Conservation (phyloP, 2,113 vertebrate genomes). For the Oncorhynchus mykiss region DNA sequence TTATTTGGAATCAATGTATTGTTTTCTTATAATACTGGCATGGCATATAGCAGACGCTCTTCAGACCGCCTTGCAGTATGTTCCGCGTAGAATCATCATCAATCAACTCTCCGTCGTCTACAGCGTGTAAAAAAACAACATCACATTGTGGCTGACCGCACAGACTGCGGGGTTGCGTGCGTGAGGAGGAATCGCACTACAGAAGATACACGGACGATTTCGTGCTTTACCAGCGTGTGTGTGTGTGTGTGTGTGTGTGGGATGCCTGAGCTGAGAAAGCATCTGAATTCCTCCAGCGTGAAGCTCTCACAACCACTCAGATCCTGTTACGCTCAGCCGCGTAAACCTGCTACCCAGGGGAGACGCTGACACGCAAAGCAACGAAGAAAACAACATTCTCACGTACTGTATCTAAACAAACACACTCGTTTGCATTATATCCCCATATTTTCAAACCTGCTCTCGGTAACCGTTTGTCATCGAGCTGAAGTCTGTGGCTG, state of each 20-base stretch:
- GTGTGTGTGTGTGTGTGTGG: neutral
- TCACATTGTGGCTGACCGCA: constrained; percentile 39
- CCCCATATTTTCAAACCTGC: constrained; percentile 6
- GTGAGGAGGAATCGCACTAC: constrained; percentile 41
- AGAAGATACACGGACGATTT: constrained; percentile 34
- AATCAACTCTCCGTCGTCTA: too few species aligned
- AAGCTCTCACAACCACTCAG: constrained; percentile 56
- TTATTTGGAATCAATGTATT: too few species aligned
- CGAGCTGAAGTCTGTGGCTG: constrained; percentile 45
- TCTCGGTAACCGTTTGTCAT: constrained; percentile 58
- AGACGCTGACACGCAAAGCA: constrained; percentile 28
- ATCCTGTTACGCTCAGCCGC: constrained; percentile 46
- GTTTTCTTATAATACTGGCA: too few species aligned
- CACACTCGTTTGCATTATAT: constrained; percentile 60
- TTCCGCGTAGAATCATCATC: too few species aligned
- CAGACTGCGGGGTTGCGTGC: constrained; percentile 32
- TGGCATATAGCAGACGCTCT: too few species aligned
- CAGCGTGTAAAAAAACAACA: neutral
- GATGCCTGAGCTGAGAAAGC: constrained; percentile 37
- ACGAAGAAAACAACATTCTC: constrained; percentile 18
- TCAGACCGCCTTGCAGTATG: too few species aligned
- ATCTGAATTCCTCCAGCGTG: constrained; percentile 74
- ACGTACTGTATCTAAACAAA: constrained; percentile 7
- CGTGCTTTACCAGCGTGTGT: constrained; percentile 18
- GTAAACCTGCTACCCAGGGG: constrained; percentile 31